Conservation (phyloP, 2,888 invertebrate species). For the Danaus chrysippus region DNA sequence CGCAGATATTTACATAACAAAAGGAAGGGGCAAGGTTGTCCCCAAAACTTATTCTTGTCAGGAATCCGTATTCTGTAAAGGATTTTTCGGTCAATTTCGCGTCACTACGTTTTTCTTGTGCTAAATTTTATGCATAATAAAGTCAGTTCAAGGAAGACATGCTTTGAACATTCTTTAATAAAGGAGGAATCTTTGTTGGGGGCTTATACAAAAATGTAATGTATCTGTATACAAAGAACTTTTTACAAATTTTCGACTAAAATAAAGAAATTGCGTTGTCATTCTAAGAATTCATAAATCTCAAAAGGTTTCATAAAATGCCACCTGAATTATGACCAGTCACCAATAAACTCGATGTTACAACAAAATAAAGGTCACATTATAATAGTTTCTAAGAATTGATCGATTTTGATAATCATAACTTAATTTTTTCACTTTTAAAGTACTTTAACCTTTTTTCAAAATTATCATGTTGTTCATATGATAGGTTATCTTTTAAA, state of each 20-base stretch:
- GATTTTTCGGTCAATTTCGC: constrained; percentile 66
- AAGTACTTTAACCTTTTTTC: too few species aligned
- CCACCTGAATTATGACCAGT: too few species aligned
- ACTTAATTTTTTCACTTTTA: too few species aligned
- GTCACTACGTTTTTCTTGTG: constrained; percentile 53
- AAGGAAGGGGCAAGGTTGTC: constrained; percentile 63
- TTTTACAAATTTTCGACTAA: background rate
- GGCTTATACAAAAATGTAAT: background rate
- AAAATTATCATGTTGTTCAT: too few species aligned
- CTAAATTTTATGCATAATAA: constrained; percentile 52
- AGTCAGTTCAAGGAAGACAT: constrained; percentile 37
- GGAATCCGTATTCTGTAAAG: constrained; percentile 58
- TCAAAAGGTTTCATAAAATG: too few species aligned
- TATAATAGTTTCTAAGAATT: too few species aligned
- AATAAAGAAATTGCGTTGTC: too few species aligned
- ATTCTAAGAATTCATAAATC: too few species aligned
- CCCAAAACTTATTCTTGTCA: constrained; percentile 64
- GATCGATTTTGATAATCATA: too few species aligned
- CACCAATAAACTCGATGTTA: too few species aligned
- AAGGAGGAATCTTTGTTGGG: background rate
- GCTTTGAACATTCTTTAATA: constrained; percentile 10
- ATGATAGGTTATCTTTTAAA: too few species aligned
- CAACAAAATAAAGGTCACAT: too few species aligned
- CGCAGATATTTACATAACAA: constrained; percentile 71
- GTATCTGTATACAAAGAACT: background rate